These are phyloP conservation scores for Pangasianodon hypophthalmus DNA, from an alignment of 2,113 vertebrate species.

Conservation along the genomic window DNA sequence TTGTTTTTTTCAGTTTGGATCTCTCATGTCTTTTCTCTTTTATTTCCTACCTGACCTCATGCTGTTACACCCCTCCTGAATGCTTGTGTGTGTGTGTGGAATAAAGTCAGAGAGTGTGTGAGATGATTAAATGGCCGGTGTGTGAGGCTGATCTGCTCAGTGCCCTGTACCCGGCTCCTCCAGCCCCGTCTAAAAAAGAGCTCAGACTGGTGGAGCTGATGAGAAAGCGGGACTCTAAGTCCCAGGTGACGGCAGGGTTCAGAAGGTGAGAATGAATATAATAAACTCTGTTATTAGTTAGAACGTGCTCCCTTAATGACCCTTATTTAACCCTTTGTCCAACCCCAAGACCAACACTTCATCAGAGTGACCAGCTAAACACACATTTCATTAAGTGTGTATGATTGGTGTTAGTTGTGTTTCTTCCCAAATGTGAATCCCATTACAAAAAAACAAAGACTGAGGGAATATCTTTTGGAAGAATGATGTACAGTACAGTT, in stretches of 20 bases:
- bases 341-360: background rate
- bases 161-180: constrained; percentile 69
- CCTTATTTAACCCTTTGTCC: background rate
- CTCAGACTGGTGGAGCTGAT: constrained; percentile 88
- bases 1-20: constrained; percentile 9
- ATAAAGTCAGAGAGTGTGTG: constrained; percentile 81
- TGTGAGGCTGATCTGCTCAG: constrained; percentile 77
- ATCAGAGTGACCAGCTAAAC: background rate
- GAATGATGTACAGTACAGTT: background rate
- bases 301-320: background rate
- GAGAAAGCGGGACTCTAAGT: constrained; percentile 89
- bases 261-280: constrained; percentile 82
- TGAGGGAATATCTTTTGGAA: background rate
- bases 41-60: constrained; percentile 32
- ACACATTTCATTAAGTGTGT: background rate
- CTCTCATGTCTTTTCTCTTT: constrained; percentile 25
- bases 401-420: background rate
- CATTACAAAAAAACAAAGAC: too few species aligned
- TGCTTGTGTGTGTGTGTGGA: background rate
- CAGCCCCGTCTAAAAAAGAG: constrained; percentile 81
- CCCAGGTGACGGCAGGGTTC: constrained; percentile 75
- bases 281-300: background rate
- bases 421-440: background rate
- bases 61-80: constrained; percentile 11
- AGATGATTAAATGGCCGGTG: constrained; percentile 81